These are phyloP conservation scores for Podarcis muralis DNA, from an alignment of 2,113 vertebrate genomes.

Conservation along the genomic window DNA sequence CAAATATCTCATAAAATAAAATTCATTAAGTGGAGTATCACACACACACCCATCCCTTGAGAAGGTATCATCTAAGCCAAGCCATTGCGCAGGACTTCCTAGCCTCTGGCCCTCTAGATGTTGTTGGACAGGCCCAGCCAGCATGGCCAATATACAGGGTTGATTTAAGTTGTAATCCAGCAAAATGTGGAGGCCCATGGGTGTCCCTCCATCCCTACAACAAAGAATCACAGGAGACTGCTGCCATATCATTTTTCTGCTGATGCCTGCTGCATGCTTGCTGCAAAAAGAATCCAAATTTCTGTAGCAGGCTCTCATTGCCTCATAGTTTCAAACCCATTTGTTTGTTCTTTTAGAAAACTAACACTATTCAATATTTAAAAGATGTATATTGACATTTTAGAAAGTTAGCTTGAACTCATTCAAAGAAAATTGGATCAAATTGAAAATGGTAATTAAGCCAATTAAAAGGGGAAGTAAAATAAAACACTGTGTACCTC, in stretches of 20 bases:
- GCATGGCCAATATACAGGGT: background rate
- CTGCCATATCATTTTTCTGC: background rate
- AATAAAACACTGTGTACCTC: background rate
- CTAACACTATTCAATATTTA: background rate
- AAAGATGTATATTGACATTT: background rate
- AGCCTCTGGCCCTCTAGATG: background rate
- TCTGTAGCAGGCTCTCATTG: background rate
- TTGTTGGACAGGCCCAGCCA: background rate
- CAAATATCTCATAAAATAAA: no score
- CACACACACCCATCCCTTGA: no score
- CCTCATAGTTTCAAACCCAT: background rate
- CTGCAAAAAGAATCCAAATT: no score
- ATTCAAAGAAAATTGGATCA: background rate
- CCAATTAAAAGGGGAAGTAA: constrained; percentile 5
- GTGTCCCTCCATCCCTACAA: background rate
- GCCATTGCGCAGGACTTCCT: background rate
- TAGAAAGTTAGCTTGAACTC: constrained; percentile 18
- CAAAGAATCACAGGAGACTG: background rate
- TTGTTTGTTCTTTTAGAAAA: background rate
- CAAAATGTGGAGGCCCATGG: background rate
- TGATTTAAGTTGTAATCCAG: background rate
- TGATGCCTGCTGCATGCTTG: no score
- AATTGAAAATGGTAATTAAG: constrained; percentile 20
- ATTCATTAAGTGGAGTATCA: no score
- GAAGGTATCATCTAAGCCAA: background rate